Evolutionary conservation across 1,140 invertebrate species (phyloP).

Genomic region (Eurosta solidaginis): DNA sequence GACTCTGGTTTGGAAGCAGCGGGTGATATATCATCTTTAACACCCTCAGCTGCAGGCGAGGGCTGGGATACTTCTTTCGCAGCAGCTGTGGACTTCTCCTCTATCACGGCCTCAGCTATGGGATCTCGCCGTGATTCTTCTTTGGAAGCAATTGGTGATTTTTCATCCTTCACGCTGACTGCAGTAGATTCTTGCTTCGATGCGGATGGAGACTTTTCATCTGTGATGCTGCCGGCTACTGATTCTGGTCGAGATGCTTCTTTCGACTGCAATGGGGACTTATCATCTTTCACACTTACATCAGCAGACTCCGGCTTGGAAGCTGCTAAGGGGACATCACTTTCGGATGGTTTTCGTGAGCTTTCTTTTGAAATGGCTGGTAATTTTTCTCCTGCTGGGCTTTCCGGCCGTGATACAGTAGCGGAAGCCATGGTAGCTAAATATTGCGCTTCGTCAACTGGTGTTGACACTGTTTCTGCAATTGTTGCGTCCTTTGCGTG

Average conservation of each 20-base stretch:
- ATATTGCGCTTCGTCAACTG: conserved; percentile 45
- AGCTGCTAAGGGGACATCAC: neutral
- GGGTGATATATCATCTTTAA: conserved; percentile 26
- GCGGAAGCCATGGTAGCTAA: neutral
- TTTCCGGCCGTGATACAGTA: neutral
- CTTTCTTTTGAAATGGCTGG: neutral
- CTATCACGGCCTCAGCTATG: neutral
- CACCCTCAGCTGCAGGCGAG: conserved; percentile 36
- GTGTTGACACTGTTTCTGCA: conserved; percentile 45
- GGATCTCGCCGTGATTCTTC: neutral
- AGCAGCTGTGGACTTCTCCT: neutral
- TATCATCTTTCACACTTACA: no score
- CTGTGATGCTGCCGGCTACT: conserved; percentile 30
- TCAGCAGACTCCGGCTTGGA: no score
- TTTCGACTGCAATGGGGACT: conserved; percentile 15
- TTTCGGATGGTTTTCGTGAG: neutral
- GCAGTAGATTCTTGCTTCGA: conserved; percentile 30
- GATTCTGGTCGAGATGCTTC: conserved; percentile 38
- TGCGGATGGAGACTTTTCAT: conserved; percentile 30
- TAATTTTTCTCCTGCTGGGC: conserved; percentile 18
- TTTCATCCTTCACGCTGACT: conserved; percentile 29
- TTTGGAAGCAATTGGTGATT: neutral
- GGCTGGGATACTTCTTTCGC: conserved; percentile 37
- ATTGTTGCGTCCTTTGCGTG: conserved; percentile 39
- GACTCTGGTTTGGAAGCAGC: conserved; percentile 38